Evolutionary conservation across 2,888 invertebrate genomes (phyloP), one percentile per base, ranked within the genome.

Genomic region (Eugnorisma glareosa): DNA sequence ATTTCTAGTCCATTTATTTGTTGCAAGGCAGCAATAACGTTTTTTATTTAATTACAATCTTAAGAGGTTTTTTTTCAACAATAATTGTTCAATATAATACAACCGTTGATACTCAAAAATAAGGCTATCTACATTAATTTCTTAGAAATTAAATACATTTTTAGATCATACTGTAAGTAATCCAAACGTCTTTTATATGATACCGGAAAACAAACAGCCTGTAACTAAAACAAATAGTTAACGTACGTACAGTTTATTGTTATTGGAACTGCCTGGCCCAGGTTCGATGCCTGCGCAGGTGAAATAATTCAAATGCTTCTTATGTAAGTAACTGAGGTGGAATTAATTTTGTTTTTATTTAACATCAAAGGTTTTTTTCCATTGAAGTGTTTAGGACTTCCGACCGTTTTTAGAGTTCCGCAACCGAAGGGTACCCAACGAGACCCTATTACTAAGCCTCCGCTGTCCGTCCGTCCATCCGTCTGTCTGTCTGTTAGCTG

Each of bases 161-260:
- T 79, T 13, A 13, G 51, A 79, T 74, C 86, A 81, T 35, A n/a
- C 86, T 88, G 84, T 87, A 85, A 70, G 43, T 80, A 84, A 83
- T 83, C 21, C 67, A 54, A 79, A 73, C 81, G 79, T 63, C 80
- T 83, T 89, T 80, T 69, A 86, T 82, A 78, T 79, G 77, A 80
- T 77, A 18, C 77, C 77, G 31, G 75, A 86, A 83, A 83, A 84
- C 77, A 83, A 89, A 89, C 91, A 90, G 64, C 82, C 90, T 89
- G 87, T 90, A 89, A 79, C 79, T 83, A 82, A 87, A 86, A 89
- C 85, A 90, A 91, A 89, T 89, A 87, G 88, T 89, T 82, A 78
- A 83, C 80, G 85, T 81, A 71, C 82, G 81, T 82, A 64, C 78
- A 88, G 92, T 92, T 92, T 93, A 93, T 93, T 92, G 91, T 90